phyloP scores from a whole-genome alignment of 2,113 vertebrate species.

The Sinosuthora webbiana region DNA sequence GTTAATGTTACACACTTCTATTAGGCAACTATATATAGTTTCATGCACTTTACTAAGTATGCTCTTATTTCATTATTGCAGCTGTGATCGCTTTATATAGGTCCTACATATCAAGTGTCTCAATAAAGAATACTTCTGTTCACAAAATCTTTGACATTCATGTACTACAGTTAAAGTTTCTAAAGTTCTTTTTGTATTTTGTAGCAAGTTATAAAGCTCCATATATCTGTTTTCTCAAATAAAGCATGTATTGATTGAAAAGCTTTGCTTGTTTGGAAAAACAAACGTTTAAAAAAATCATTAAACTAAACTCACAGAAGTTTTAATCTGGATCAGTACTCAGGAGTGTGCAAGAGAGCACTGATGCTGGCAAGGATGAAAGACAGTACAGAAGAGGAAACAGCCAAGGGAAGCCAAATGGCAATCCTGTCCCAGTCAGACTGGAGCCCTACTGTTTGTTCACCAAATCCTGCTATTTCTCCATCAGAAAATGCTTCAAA shows the following conservation, averaged over 20 bases:
- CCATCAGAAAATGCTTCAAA: neutral
- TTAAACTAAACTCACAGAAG: neutral
- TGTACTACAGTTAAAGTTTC: neutral
- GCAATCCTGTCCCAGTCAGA: neutral
- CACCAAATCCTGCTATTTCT: neutral
- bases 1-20: neutral
- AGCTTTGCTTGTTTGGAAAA: neutral
- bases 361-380: accelerated
- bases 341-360: accelerated
- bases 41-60: neutral
- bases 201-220: neutral
- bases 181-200: neutral
- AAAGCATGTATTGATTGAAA: neutral
- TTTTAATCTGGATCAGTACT: neutral
- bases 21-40: neutral
- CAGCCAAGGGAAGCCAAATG: neutral
- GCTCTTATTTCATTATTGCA: neutral
- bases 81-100: neutral
- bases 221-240: neutral
- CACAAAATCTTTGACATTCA: neutral
- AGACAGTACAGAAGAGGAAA: neutral
- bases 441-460: neutral
- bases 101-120: neutral
- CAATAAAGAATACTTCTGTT: neutral
- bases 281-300: neutral